A percentile compares a stretch with the other conserved stretches of the same genome.
Evolutionary conservation across 2,888 invertebrate genomes (phyloP).

Genomic region (Deroplatys truncata): DNA sequence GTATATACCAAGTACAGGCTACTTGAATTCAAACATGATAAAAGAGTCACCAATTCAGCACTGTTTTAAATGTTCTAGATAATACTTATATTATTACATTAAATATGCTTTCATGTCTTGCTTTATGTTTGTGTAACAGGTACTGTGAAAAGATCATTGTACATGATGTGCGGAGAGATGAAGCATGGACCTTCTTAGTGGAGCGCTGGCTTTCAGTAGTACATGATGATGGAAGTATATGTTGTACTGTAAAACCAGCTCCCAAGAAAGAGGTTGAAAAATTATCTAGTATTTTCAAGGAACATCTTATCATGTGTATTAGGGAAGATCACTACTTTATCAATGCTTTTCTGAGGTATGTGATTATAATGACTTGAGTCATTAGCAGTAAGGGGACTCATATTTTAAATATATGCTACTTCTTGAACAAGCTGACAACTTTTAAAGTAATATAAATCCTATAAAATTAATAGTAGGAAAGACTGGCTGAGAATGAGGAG

Average conservation of each 20-base stretch:
- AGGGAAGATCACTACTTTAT: background rate
- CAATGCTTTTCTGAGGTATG: background rate
- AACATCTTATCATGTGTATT: background rate
- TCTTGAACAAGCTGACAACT: too few species aligned
- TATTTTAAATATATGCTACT: too few species aligned
- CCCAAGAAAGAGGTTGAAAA: background rate
- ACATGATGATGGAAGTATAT: background rate
- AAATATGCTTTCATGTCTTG: background rate
- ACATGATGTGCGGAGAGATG: conserved; percentile 23
- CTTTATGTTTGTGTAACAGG: background rate
- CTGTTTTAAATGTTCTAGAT: too few species aligned
- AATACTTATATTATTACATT: too few species aligned
- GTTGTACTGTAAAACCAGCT: background rate
- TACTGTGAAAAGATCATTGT: conserved; percentile 31
- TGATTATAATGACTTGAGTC: too few species aligned
- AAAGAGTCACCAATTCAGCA: too few species aligned
- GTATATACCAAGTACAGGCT: too few species aligned
- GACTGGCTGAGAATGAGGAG: too few species aligned
- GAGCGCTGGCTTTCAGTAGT: conserved; percentile 30
- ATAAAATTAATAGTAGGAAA: too few species aligned
- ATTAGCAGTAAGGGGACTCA: too few species aligned
- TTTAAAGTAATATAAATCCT: too few species aligned
- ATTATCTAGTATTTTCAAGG: background rate
- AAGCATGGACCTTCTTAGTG: conserved; percentile 27
- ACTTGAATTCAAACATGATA: too few species aligned